Conservation (phyloP, 2,888 invertebrate species). For the Euproctis similis region DNA sequence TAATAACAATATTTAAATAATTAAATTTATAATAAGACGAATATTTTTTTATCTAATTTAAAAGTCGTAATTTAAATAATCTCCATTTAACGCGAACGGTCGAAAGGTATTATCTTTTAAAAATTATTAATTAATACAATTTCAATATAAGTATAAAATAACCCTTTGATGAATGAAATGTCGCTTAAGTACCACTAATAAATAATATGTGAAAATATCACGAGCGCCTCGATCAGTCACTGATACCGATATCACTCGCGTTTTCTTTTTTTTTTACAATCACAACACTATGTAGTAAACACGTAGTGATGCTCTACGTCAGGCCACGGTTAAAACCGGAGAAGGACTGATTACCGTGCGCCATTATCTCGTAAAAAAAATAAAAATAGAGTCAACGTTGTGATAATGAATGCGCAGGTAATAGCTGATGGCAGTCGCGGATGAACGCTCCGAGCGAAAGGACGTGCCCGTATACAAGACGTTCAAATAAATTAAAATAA, state of each 20-base stretch:
- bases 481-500: no score
- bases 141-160: no score
- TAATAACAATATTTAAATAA: no score
- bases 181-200: not conserved
- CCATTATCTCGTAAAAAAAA: conserved; percentile 54
- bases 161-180: no score
- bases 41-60: no score
- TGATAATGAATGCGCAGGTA: conserved; percentile 28
- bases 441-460: conserved; percentile 10
- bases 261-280: conserved; percentile 4
- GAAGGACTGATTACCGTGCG: conserved; percentile 44
- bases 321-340: conserved; percentile 35
- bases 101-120: not conserved
- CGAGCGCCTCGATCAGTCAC: conserved; percentile 10
- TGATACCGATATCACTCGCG: conserved; percentile 13
- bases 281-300: conserved; percentile 18
- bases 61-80: no score
- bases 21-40: no score
- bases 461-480: no score
- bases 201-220: not conserved
- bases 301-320: conserved; percentile 32
- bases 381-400: conserved; percentile 40
- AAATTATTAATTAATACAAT: not conserved
- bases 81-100: no score
- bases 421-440: conserved; percentile 17